Conservation (phyloP, 2,888 invertebrate genomes). For the Hermaeophaga mercurialis region DNA sequence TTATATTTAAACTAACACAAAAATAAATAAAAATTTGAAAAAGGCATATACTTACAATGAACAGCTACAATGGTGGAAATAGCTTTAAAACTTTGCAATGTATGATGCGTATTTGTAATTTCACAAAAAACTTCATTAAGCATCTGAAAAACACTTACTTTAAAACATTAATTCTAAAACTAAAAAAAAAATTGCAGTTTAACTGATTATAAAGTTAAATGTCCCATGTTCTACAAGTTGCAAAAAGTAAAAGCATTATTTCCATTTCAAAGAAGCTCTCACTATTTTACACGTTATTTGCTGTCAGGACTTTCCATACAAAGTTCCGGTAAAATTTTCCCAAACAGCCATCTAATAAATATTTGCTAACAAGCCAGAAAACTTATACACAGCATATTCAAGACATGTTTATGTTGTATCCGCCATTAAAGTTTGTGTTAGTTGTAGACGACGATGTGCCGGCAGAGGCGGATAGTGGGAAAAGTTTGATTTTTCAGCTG, state of each 20-base stretch:
- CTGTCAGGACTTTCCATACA: slow-evolving; percentile 27
- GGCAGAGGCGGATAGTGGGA: slow-evolving; percentile 29
- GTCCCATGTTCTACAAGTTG: too few relatives aligned
- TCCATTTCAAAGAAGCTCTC: slow-evolving; percentile 12
- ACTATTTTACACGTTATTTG: slow-evolving; percentile 22
- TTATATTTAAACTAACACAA: too few relatives aligned
- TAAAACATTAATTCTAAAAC: too few relatives aligned
- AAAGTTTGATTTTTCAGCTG: slow-evolving; percentile 39
- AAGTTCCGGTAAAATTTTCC: slow-evolving; percentile 32
- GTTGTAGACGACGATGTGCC: slow-evolving; percentile 25
- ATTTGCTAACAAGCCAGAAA: slow-evolving; percentile 29
- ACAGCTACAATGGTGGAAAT: too few relatives aligned
- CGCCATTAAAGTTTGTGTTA: slow-evolving; percentile 28
- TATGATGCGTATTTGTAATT: too few relatives aligned
- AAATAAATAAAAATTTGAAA: too few relatives aligned
- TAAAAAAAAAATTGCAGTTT: too few relatives aligned
- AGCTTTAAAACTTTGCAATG: too few relatives aligned
- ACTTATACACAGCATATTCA: slow-evolving; percentile 29
- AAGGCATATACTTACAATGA: too few relatives aligned
- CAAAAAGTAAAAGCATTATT: slow-evolving; percentile 3
- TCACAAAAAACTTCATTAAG: too few relatives aligned
- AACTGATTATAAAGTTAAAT: too few relatives aligned
- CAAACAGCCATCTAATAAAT: slow-evolving; percentile 26
- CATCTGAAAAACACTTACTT: too few relatives aligned
- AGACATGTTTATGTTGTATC: slow-evolving; percentile 32